These are phyloP conservation scores for Neoseiulus cucumeris DNA, from an alignment of 1,140 invertebrate species.

Conservation along the genomic window DNA sequence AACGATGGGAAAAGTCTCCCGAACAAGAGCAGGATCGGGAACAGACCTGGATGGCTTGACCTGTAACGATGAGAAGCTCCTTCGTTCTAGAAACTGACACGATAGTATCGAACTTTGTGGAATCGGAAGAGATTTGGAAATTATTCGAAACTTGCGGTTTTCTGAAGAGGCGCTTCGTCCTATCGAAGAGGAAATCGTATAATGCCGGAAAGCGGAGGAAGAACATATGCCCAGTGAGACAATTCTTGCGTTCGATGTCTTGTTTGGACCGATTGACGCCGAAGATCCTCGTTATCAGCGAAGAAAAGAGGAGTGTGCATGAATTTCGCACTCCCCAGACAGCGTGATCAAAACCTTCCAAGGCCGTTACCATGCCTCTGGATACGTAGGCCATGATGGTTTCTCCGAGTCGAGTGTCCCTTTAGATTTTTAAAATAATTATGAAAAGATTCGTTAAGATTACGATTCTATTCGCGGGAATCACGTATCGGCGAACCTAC, in stretches of 20 bases:
- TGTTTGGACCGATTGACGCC: slow-evolving; percentile 55
- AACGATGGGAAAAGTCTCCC: slow-evolving; percentile 52
- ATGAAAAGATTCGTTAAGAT: no score
- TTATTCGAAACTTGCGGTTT: neutral
- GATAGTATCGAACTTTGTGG: neutral
- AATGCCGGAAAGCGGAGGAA: slow-evolving; percentile 59
- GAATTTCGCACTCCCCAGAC: slow-evolving; percentile 63
- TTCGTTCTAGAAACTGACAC: neutral
- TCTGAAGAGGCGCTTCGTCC: slow-evolving; percentile 35
- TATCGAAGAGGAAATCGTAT: slow-evolving; percentile 50
- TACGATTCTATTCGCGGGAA: no score
- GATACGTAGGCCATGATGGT: slow-evolving; percentile 46
- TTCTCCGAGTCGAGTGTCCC: slow-evolving; percentile 50
- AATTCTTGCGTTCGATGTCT: slow-evolving; percentile 48
- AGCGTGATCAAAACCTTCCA: slow-evolving; percentile 46
- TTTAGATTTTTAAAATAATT: no score
- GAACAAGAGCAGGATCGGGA: slow-evolving; percentile 56
- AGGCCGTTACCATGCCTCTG: slow-evolving; percentile 45
- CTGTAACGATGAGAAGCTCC: slow-evolving; percentile 19
- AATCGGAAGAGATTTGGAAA: neutral
- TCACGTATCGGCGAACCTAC: no score
- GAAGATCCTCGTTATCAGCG: slow-evolving; percentile 69
- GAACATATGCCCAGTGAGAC: slow-evolving; percentile 46
- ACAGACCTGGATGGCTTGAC: slow-evolving; percentile 32
- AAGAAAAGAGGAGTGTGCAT: slow-evolving; percentile 57